phyloP scores from a whole-genome alignment of 2,113 vertebrate genomes.

The Megaceryle torquata region DNA sequence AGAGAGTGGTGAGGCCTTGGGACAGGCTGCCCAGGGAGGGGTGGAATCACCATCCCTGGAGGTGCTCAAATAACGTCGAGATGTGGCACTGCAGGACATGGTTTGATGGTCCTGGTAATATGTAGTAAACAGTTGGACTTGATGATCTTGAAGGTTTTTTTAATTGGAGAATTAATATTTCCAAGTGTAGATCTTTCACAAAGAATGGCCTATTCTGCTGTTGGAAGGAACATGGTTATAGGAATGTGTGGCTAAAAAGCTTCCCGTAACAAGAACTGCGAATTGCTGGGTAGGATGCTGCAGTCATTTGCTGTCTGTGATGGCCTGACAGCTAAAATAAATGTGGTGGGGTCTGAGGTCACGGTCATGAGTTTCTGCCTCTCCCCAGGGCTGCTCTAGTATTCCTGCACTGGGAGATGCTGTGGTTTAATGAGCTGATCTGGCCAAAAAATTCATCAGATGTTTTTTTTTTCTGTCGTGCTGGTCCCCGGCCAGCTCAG shows the following conservation, averaged over 20 bases:
- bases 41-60: too few relatives aligned
- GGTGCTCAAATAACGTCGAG: too few relatives aligned
- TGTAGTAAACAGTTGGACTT: too few relatives aligned
- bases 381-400: not conserved
- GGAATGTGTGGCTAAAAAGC: not conserved
- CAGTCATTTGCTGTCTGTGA: not conserved
- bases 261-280: not conserved
- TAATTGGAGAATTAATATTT: not conserved
- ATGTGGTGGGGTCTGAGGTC: not conserved
- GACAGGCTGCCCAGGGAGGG: too few relatives aligned
- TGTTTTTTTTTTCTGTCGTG: not conserved
- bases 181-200: not conserved
- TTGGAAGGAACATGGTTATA: not conserved
- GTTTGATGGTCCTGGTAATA: too few relatives aligned
- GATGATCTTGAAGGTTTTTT: not conserved
- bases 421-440: not conserved
- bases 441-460: not conserved
- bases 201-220: not conserved
- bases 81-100: not conserved
- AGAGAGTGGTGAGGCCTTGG: too few relatives aligned
- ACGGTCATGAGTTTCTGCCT: not conserved
- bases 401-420: accelerated
- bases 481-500: not conserved
- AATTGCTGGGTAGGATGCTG: not conserved
- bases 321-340: not conserved